Conservation (phyloP, 2,888 invertebrate species). For the Elysia crispata region DNA sequence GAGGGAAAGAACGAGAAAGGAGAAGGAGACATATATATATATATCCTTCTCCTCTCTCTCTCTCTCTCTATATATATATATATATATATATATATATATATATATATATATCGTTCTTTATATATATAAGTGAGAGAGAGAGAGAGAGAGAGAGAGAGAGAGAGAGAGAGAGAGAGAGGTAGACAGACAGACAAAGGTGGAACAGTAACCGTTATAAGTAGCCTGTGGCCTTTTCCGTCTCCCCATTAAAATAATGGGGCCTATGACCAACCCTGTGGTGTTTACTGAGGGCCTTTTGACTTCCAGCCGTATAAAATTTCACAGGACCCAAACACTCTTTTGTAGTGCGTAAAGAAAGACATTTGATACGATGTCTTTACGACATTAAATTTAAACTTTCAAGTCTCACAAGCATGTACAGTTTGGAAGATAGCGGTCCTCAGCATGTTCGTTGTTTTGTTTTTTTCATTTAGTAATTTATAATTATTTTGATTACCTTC, state of each 20-base stretch:
- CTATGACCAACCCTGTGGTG: too few relatives aligned
- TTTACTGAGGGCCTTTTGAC: too few relatives aligned
- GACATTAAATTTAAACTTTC: too few relatives aligned
- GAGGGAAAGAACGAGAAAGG: too few relatives aligned
- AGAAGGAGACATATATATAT: too few relatives aligned
- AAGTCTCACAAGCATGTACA: too few relatives aligned
- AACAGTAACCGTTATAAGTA: slow-evolving; percentile 43
- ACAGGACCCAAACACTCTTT: not conserved
- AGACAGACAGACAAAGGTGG: too few relatives aligned
- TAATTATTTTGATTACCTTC: too few relatives aligned
- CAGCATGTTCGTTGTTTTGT: too few relatives aligned
- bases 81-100: slow-evolving; percentile 1
- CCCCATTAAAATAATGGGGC: slow-evolving; percentile 29
- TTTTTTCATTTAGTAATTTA: too few relatives aligned
- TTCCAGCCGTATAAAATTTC: not conserved
- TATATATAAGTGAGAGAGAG: slow-evolving; percentile 17
- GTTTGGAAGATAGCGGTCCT: too few relatives aligned
- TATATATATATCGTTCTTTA: not conserved
- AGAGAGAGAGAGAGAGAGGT: slow-evolving; percentile 44
- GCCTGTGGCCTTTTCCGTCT: slow-evolving; percentile 29
- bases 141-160: slow-evolving; percentile 43
- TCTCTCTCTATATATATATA: not conserved
- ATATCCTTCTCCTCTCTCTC: not conserved
- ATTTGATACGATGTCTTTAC: too few relatives aligned
- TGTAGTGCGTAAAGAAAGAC: not conserved